These are phyloP conservation scores for Platygyra sinensis DNA, from an alignment of 64 coral and sea anemone species.

Conservation along the genomic window DNA sequence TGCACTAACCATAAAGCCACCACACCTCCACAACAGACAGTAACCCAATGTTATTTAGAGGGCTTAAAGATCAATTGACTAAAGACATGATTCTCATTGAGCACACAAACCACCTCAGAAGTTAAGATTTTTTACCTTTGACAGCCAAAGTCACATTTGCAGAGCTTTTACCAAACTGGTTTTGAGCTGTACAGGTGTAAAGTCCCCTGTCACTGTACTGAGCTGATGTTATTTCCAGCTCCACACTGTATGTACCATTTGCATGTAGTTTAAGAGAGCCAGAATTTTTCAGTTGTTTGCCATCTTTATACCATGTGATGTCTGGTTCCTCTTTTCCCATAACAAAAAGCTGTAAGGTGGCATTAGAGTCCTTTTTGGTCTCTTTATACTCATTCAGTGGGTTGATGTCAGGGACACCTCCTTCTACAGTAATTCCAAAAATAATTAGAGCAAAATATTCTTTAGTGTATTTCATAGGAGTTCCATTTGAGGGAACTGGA, in stretches of 20 bases:
- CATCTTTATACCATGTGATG: conserved; percentile 52
- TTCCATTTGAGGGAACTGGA: too few relatives aligned
- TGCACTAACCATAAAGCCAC: too few relatives aligned
- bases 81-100: too few relatives aligned
- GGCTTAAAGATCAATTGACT: too few relatives aligned
- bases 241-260: conserved; percentile 13
- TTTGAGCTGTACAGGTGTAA: conserved; percentile 22
- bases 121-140: conserved; percentile 26
- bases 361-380: conserved; percentile 3
- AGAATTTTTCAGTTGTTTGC: background rate
- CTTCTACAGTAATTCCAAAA: background rate
- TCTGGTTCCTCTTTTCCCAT: background rate
- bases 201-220: conserved; percentile 22
- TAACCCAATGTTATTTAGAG: too few relatives aligned
- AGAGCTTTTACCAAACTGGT: conserved; percentile 18
- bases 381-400: conserved; percentile 6
- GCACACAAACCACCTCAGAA: too few relatives aligned
- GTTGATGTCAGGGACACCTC: background rate
- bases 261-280: background rate
- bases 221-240: background rate
- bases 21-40: too few relatives aligned
- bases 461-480: too few relatives aligned
- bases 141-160: conserved; percentile 25
- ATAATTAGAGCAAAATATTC: background rate
- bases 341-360: conserved; percentile 4